phyloP scores from a whole-genome alignment of 2,113 vertebrate species.

The Gnathochromis pfefferi region DNA sequence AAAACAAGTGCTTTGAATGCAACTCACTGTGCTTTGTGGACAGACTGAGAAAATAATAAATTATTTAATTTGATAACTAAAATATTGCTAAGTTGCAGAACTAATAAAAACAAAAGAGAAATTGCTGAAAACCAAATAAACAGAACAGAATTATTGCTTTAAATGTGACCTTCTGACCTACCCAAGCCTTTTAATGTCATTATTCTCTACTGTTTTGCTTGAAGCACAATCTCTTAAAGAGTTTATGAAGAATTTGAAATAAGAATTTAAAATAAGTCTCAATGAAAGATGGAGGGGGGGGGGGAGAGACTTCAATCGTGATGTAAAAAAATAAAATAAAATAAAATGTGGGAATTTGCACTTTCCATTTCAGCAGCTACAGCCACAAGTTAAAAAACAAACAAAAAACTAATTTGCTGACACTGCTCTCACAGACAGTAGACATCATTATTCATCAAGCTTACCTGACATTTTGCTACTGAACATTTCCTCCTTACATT shows the following conservation, averaged over 20 bases:
- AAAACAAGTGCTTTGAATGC: neutral
- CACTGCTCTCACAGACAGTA: neutral
- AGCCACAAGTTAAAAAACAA: neutral
- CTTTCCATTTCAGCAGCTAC: neutral
- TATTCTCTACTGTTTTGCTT: neutral
- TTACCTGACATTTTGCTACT: neutral
- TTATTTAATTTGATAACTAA: neutral
- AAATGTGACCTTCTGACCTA: neutral
- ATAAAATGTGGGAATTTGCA: neutral
- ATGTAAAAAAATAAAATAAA: neutral
- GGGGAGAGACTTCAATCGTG: neutral
- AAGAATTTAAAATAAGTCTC: neutral
- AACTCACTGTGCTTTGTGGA: neutral
- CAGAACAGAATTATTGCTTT: neutral
- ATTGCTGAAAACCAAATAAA: neutral
- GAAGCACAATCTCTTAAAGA: neutral
- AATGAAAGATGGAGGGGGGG: rapidly evolving
- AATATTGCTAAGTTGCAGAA: neutral
- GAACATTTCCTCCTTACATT: neutral
- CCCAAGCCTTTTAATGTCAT: neutral
- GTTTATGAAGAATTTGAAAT: neutral
- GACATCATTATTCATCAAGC: neutral
- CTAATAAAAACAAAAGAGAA: neutral
- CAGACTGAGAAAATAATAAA: neutral
- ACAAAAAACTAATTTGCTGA: neutral